Conservation (phyloP, 2,888 invertebrate species). For the Copidosoma aretas region DNA sequence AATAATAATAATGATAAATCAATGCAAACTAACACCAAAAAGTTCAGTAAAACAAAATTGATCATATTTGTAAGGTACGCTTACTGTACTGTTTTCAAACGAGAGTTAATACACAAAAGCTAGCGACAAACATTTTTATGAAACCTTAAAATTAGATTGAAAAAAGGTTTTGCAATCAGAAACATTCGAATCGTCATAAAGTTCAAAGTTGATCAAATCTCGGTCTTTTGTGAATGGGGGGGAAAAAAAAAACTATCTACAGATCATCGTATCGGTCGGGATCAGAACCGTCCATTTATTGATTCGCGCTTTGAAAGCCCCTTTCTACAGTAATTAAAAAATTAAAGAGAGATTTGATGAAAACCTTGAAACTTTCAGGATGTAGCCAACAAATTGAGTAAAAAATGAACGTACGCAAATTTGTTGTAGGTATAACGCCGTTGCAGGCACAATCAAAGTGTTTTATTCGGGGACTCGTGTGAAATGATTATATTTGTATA, state of each 20-base stretch:
- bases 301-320: no score
- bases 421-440: constrained; percentile 44
- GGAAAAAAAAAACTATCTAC: no score
- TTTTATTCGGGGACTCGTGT: constrained; percentile 59
- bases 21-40: constrained; percentile 18
- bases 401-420: constrained; percentile 58
- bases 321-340: not conserved
- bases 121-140: no score
- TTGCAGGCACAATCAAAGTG: constrained; percentile 52
- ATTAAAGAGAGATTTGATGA: not conserved
- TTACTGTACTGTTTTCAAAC: not conserved
- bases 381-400: constrained; percentile 16
- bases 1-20: not conserved
- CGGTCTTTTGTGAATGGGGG: no score
- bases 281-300: no score
- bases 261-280: no score
- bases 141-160: no score
- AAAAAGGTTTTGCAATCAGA: no score
- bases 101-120: no score
- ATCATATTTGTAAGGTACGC: constrained; percentile 21
- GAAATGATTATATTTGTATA: constrained; percentile 51
- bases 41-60: constrained; percentile 40
- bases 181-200: no score
- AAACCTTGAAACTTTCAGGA: not conserved
- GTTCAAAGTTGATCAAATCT: no score